phyloP scores from a whole-genome alignment of 2,113 vertebrate genomes.

The Laticauda laticaudata region DNA sequence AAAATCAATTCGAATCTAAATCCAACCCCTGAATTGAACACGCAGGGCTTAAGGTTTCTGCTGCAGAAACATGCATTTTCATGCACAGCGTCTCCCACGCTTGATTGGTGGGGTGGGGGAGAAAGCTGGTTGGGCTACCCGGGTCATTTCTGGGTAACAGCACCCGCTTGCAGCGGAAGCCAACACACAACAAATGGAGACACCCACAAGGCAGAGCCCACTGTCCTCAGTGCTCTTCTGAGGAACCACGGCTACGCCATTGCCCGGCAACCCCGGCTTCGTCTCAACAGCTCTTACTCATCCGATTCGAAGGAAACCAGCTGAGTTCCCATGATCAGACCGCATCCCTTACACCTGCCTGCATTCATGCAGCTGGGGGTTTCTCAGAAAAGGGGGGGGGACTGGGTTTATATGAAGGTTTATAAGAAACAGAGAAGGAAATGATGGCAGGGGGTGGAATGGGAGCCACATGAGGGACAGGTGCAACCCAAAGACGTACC shows the following conservation, averaged over 20 bases:
- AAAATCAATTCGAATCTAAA: too few species aligned
- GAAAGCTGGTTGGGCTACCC: too few species aligned
- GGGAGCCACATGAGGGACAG: not conserved
- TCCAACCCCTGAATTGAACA: too few species aligned
- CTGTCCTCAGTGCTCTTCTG: not conserved
- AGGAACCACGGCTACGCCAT: not conserved
- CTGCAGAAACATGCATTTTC: not conserved
- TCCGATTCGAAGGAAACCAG: slow-evolving; percentile 7
- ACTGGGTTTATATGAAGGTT: not conserved
- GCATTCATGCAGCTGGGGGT: not conserved
- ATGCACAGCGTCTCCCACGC: not conserved
- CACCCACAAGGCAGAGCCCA: not conserved
- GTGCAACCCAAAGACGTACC: too few species aligned
- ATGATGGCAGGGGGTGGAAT: not conserved
- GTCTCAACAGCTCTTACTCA: not conserved
- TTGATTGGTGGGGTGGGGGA: not conserved
- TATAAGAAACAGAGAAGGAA: slow-evolving; percentile 20
- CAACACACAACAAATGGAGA: too few species aligned
- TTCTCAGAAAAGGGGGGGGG: slow-evolving; percentile 20
- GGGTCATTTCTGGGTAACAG: not conserved
- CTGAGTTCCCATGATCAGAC: not conserved
- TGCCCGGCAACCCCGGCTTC: too few species aligned
- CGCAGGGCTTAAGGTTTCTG: too few species aligned
- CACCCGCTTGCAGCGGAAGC: not conserved
- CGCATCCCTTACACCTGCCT: slow-evolving; percentile 10